Evolutionary conservation across 2,888 invertebrate genomes (phyloP).

Genomic region (Villa cingulata): DNA sequence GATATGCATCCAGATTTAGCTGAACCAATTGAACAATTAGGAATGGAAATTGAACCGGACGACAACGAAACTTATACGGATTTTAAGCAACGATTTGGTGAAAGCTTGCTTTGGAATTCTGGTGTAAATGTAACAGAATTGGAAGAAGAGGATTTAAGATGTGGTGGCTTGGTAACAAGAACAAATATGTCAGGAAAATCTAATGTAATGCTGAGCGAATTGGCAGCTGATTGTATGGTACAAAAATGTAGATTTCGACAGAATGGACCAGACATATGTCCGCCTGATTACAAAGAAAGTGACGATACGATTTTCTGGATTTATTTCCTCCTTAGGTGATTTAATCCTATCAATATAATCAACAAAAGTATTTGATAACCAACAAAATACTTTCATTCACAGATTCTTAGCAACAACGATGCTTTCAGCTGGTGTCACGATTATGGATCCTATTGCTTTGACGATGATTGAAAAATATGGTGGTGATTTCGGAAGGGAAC

Average conservation of each 20-base stretch:
- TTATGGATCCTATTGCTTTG: constrained; percentile 78
- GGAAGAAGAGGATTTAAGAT: constrained; percentile 59
- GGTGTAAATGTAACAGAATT: constrained; percentile 61
- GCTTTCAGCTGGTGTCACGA: constrained; percentile 71
- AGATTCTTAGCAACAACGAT: constrained; percentile 68
- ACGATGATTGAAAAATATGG: constrained; percentile 74
- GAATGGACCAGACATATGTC: constrained; percentile 64
- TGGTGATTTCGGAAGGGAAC: constrained; percentile 68
- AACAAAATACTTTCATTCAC: neutral
- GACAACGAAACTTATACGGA: constrained; percentile 62
- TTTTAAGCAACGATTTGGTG: constrained; percentile 56
- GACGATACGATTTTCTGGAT: constrained; percentile 69
- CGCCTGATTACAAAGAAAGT: constrained; percentile 65
- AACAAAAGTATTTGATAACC: neutral
- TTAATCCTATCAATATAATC: neutral
- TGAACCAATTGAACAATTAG: constrained; percentile 60
- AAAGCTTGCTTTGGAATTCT: constrained; percentile 46
- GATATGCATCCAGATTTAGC: constrained; percentile 63
- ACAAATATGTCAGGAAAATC: constrained; percentile 50
- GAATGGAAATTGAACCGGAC: constrained; percentile 60
- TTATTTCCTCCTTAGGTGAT: constrained; percentile 52
- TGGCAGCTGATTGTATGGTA: constrained; percentile 58
- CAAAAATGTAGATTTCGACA: constrained; percentile 62
- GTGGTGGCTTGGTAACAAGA: constrained; percentile 55
- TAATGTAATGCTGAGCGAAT: constrained; percentile 42